A percentile compares a stretch with the other conserved stretches of the same genome.
These are phyloP conservation scores for Xestobium rufovillosum DNA, from an alignment of 2,888 invertebrate genomes.

Conservation along the genomic window DNA sequence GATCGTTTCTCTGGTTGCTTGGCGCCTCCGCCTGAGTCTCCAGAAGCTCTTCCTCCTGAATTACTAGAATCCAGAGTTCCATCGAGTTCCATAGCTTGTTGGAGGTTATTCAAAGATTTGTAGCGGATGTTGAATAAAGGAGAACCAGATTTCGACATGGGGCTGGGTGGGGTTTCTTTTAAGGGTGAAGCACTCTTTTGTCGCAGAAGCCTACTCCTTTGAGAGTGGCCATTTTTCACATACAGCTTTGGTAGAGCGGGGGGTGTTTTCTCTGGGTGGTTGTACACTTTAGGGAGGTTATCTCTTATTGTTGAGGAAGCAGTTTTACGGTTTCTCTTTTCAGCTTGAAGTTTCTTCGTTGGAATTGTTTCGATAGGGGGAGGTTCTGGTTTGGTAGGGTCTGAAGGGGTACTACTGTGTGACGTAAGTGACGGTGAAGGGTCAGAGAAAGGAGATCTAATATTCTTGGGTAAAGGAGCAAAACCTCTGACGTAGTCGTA, in stretches of 20 bases:
- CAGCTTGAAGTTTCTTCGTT: conserved; percentile 65
- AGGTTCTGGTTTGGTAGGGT: conserved; percentile 69
- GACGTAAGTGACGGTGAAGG: conserved; percentile 44
- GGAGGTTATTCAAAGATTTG: conserved; percentile 63
- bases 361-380: conserved; percentile 90
- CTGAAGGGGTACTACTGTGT: conserved; percentile 40
- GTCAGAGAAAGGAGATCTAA: conserved; percentile 56
- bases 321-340: conserved; percentile 66
- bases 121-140: conserved; percentile 70
- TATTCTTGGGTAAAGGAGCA: conserved; percentile 79
- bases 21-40: conserved; percentile 66
- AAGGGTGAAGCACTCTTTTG: conserved; percentile 67
- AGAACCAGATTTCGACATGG: conserved; percentile 61
- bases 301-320: conserved; percentile 49
- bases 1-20: conserved; percentile 79
- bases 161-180: conserved; percentile 62
- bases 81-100: conserved; percentile 61
- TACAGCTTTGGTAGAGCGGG: conserved; percentile 66
- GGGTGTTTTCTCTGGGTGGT: conserved; percentile 51
- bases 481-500: conserved; percentile 93
- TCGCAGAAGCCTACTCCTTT: conserved; percentile 57
- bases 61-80: conserved; percentile 86
- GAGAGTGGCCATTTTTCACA: conserved; percentile 66
- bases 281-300: conserved; percentile 35
- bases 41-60: conserved; percentile 79